Evolutionary conservation across 1,140 invertebrate species (phyloP), one percentile per base, ranked within the genome.

Genomic region (Neodiprion lecontei): DNA sequence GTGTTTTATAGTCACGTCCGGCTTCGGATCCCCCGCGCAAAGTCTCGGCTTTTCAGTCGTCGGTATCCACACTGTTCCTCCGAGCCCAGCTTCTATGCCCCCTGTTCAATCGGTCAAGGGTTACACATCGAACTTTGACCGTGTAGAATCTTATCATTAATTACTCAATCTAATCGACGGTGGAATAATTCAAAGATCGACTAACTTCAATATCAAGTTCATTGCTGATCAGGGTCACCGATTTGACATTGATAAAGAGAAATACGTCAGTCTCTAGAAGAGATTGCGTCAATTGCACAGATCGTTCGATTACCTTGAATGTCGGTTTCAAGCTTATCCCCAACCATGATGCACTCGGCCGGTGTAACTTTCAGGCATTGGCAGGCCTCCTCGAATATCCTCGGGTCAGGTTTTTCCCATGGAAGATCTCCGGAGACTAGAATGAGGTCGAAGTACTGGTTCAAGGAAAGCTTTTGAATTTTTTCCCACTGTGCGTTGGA

Each of bases 401-500:
- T 91, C 74, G 92, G 89, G 80, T 95, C 90, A 1, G 95, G 95
- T 83, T 96, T 96, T 86, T 96, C 94, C 92, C 93, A 95, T 2
- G 93, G 92, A 77, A 94, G 88, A 88, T 96, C 95, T 9, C 94
- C 95, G 47, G 94, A 95, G 11, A 96, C 93, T 49, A 96, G 87
- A 74, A 96, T 92, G 75, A 92, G 90, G 84, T 96, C 94, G 85
- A 96, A 96, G 85, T 92, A 94, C 70, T 91, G 90, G 70, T 90
- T 87, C 1, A 95, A 87, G 12, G 91, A 89, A 74, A 95, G 88
- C 67, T 91, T 90, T 65, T 91, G 87, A 47, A 96, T 90, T 87
- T 97, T 96, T 88, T 96, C 95, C 94, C 95, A 96, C 86, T 97
- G 95, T 10, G 94, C 92, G 65, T 92, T 91, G 23, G 95, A 95